Conservation (phyloP, 2,888 invertebrate genomes). For the Incurvaria masculella region DNA sequence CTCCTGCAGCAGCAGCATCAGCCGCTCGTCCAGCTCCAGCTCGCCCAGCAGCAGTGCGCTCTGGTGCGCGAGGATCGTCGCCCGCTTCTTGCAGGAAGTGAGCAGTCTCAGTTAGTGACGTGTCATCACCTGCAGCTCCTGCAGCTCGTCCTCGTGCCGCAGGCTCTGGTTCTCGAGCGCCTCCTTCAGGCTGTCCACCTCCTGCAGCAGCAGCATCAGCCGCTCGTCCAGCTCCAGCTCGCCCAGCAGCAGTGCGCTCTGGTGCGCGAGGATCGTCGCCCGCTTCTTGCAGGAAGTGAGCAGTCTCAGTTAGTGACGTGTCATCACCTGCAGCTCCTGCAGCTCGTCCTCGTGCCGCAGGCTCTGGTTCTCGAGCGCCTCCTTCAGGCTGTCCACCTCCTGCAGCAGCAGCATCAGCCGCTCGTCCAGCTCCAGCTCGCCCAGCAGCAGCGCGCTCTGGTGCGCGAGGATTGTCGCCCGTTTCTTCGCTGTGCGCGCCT, state of each 20-base stretch:
- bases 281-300: conserved; percentile 41
- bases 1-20: conserved; percentile 56
- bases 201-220: conserved; percentile 52
- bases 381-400: conserved; percentile 62
- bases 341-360: conserved; percentile 54
- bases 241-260: conserved; percentile 63
- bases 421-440: conserved; percentile 55
- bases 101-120: no score
- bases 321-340: conserved; percentile 54
- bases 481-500: conserved; percentile 61
- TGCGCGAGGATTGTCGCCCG: conserved; percentile 58
- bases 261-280: conserved; percentile 59
- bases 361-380: conserved; percentile 60
- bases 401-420: conserved; percentile 52
- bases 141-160: conserved; percentile 53
- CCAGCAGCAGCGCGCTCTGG: conserved; percentile 64
- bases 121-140: conserved; percentile 52
- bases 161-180: conserved; percentile 60
- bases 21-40: conserved; percentile 51
- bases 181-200: conserved; percentile 61
- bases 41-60: conserved; percentile 63
- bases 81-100: conserved; percentile 42
- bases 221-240: conserved; percentile 56
- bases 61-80: conserved; percentile 61
- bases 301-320: background rate